phyloP scores from a whole-genome alignment of 2,888 invertebrate genomes.

The Acrobasis repandana region DNA sequence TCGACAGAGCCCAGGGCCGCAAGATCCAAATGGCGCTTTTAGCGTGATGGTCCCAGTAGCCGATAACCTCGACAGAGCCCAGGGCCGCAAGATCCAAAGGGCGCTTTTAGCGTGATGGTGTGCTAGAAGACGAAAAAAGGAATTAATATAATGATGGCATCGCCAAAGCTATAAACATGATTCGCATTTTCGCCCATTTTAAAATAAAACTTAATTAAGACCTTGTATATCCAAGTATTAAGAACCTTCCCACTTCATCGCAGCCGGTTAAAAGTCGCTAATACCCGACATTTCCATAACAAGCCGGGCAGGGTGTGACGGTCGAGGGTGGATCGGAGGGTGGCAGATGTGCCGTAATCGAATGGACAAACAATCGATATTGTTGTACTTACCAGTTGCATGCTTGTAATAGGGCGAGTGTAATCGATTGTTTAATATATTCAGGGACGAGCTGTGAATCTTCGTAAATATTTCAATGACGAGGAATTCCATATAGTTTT shows the following conservation, averaged over 20 bases:
- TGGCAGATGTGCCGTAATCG: slow-evolving; percentile 14
- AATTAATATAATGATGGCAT: too few species aligned
- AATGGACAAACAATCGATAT: slow-evolving; percentile 12
- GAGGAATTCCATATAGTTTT: too few species aligned
- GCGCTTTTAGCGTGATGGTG: too few species aligned
- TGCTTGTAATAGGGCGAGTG: neutral
- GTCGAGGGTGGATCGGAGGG: slow-evolving; percentile 23
- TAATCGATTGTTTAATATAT: neutral
- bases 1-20: too few species aligned
- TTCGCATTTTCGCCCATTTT: too few species aligned
- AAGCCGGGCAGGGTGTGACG: slow-evolving; percentile 11
- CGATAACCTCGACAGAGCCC: too few species aligned
- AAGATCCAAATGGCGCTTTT: too few species aligned
- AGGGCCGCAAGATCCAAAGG: too few species aligned
- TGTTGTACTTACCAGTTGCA: slow-evolving; percentile 7
- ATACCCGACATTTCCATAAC: neutral
- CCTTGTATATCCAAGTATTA: slow-evolving; percentile 16
- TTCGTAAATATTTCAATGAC: neutral
- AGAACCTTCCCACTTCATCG: neutral
- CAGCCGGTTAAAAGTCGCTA: neutral
- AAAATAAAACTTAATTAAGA: too few species aligned
- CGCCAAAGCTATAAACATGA: too few species aligned
- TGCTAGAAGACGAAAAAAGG: too few species aligned
- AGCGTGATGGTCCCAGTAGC: too few species aligned
- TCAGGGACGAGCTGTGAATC: neutral